Evolutionary conservation across 2,888 invertebrate species (phyloP).

Genomic region (Blomia tropicalis): DNA sequence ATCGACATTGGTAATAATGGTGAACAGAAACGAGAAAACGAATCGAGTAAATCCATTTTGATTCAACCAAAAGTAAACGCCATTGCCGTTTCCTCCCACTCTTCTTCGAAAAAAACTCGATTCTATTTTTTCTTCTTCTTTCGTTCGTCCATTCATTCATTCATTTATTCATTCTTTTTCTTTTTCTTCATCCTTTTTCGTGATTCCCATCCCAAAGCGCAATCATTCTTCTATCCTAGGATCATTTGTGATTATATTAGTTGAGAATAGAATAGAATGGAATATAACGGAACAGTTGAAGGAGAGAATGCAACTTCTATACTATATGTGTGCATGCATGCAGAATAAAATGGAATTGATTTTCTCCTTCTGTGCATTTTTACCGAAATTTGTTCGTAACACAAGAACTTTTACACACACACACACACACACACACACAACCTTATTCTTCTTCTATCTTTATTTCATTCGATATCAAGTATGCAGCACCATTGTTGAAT

Average conservation of each 20-base stretch:
- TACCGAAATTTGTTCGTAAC: neutral
- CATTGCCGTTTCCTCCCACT: too few species aligned
- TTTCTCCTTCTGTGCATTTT: constrained; percentile 8
- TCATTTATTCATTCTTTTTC: too few species aligned
- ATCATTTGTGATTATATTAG: constrained; percentile 10
- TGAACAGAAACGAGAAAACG: neutral
- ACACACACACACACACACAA: too few species aligned
- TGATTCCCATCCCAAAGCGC: constrained; percentile 14
- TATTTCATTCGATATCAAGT: neutral
- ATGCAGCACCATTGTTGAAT: constrained; percentile 15
- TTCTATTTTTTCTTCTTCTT: too few species aligned
- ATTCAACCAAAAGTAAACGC: neutral
- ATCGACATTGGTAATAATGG: neutral
- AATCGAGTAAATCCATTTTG: constrained; percentile 12
- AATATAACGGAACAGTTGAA: too few species aligned
- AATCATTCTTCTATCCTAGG: constrained; percentile 15
- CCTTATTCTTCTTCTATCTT: neutral
- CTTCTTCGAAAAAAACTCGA: too few species aligned
- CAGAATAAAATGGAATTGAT: constrained; percentile 14
- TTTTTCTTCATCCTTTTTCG: constrained; percentile 12
- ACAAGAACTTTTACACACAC: too few species aligned
- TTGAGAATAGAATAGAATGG: too few species aligned
- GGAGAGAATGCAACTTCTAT: constrained; percentile 13
- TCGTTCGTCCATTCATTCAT: too few species aligned
- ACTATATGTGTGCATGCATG: constrained; percentile 15